phyloP scores from a whole-genome alignment of 2,888 invertebrate genomes.

The Rhingia rostrata region DNA sequence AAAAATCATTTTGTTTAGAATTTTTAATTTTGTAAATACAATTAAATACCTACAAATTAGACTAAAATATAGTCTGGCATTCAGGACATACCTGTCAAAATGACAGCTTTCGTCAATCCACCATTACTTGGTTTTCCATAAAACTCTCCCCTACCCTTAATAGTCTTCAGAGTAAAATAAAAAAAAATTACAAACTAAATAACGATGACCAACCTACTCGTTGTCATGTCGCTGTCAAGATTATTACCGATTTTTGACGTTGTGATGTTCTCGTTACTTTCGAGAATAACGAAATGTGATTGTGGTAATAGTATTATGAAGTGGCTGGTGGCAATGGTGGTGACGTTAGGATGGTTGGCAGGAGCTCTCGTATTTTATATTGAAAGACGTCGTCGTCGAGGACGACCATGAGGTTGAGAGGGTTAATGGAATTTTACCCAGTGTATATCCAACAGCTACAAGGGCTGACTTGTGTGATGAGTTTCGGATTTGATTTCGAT shows the following conservation, averaged over 20 bases:
- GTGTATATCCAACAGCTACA: neutral
- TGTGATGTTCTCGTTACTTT: constrained; percentile 37
- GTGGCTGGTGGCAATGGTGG: neutral
- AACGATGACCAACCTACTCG: constrained; percentile 46
- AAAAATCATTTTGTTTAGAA: too few relatives aligned
- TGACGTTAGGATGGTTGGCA: neutral
- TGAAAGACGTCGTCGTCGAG: constrained; percentile 5
- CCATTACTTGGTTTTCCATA: neutral
- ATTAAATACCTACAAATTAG: too few relatives aligned
- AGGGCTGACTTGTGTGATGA: constrained; percentile 24
- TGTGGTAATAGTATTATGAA: constrained; percentile 17
- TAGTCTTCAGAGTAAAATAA: neutral
- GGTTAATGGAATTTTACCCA: constrained; percentile 23
- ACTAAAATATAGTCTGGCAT: too few relatives aligned
- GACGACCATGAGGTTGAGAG: constrained; percentile 4
- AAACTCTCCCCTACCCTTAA: neutral
- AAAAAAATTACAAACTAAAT: neutral
- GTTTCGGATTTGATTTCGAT: constrained; percentile 9
- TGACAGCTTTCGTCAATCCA: too few relatives aligned
- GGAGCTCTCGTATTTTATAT: neutral
- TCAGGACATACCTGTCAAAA: too few relatives aligned
- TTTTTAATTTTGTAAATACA: too few relatives aligned
- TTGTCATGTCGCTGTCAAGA: constrained; percentile 63
- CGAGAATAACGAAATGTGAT: constrained; percentile 23
- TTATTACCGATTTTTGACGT: constrained; percentile 55